These are phyloP conservation scores for Malaclemys terrapin DNA, from an alignment of 2,113 vertebrate genomes.

Conservation along the genomic window DNA sequence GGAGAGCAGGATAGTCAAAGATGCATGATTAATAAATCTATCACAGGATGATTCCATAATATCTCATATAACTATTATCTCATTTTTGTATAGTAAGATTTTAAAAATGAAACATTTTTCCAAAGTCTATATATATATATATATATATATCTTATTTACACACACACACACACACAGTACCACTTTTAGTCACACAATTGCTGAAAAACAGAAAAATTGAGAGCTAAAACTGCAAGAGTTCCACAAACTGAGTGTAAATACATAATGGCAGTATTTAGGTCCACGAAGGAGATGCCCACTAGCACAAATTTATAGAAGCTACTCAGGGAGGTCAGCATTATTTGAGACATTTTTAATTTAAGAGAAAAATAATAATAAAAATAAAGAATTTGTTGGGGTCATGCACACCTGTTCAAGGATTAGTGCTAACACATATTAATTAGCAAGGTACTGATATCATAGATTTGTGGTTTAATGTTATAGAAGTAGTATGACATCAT, in stretches of 20 bases:
- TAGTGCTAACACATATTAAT: background rate
- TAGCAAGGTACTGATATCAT: background rate
- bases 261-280: background rate
- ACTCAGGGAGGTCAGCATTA: background rate
- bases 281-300: background rate
- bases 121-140: background rate
- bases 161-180: background rate
- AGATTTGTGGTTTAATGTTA: background rate
- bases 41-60: fast-evolving
- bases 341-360: conserved; percentile 10
- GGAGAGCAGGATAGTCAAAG: background rate
- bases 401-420: background rate
- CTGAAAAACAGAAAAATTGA: background rate
- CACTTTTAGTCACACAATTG: background rate
- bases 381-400: background rate
- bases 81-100: background rate
- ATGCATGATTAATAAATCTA: background rate
- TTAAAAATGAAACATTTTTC: background rate
- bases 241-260: background rate
- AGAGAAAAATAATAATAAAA: background rate
- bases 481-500: background rate
- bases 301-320: background rate
- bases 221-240: background rate
- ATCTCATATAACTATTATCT: background rate
- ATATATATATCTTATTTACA: background rate